These are phyloP conservation scores for Meghimatium bilineatum DNA, from an alignment of 2,888 invertebrate species.

Conservation along the genomic window DNA sequence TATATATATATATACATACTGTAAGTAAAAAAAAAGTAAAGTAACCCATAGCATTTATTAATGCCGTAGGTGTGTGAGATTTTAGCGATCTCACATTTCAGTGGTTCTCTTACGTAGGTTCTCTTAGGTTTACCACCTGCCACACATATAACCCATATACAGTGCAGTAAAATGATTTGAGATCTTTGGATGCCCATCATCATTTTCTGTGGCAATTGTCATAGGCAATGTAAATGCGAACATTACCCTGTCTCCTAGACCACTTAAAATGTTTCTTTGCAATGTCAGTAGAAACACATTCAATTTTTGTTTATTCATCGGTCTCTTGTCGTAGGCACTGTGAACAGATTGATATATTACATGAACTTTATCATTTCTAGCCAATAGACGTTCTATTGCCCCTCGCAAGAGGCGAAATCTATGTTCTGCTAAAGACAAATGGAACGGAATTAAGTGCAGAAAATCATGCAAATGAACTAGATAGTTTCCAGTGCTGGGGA, in stretches of 20 bases:
- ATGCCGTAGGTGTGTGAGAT: no score
- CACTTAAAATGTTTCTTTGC: slow-evolving; percentile 24
- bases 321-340: slow-evolving; percentile 20
- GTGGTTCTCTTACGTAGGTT: no score
- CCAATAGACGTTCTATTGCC: slow-evolving; percentile 31
- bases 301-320: slow-evolving; percentile 23
- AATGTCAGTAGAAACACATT: slow-evolving; percentile 29
- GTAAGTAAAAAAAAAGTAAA: no score
- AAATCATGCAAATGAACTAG: slow-evolving; percentile 37
- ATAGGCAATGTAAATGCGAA: slow-evolving; percentile 20
- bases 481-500: slow-evolving; percentile 24
- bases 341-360: slow-evolving; percentile 42
- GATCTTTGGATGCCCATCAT: slow-evolving; percentile 28
- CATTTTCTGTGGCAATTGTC: slow-evolving; percentile 31
- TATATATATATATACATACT: no score
- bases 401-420: background rate
- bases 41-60: no score
- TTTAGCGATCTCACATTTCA: no score
- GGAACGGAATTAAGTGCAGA: slow-evolving; percentile 34
- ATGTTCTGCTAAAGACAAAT: slow-evolving; percentile 28
- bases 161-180: slow-evolving; percentile 13
- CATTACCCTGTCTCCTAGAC: slow-evolving; percentile 42
- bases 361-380: slow-evolving; percentile 25
- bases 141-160: slow-evolving; percentile 41
- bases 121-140: background rate